Evolutionary conservation across 2,888 invertebrate species (phyloP).

Genomic region (Perizoma affinitatum): DNA sequence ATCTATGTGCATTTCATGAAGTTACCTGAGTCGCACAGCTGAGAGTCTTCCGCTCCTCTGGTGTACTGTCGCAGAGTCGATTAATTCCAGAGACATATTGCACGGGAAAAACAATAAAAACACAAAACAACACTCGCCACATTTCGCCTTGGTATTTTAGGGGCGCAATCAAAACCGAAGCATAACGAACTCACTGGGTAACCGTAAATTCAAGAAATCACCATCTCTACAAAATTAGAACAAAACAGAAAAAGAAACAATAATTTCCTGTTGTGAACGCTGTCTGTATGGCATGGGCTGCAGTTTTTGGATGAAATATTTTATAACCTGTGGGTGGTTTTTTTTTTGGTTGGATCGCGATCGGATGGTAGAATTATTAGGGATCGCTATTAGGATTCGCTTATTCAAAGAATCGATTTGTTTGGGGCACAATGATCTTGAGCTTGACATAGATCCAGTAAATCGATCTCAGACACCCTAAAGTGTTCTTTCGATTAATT

Average conservation of each 20-base stretch:
- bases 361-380: no score
- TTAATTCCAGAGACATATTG: constrained; percentile 56
- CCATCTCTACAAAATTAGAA: constrained; percentile 20
- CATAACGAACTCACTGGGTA: constrained; percentile 29
- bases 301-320: no score
- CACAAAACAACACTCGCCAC: constrained; percentile 53
- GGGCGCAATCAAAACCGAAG: constrained; percentile 32
- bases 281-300: no score
- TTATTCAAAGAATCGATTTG: no score
- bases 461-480: no score
- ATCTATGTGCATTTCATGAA: not conserved
- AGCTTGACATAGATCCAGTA: no score
- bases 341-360: no score
- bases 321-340: no score
- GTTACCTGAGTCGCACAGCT: constrained; percentile 72
- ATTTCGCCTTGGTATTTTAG: constrained; percentile 37
- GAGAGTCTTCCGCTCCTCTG: constrained; percentile 45
- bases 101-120: constrained; percentile 52
- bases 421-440: no score
- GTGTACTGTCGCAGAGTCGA: constrained; percentile 60
- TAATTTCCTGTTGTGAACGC: constrained; percentile 12
- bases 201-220: constrained; percentile 8
- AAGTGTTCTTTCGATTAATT: no score
- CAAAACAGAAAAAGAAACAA: constrained; percentile 28
- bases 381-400: no score